Evolutionary conservation across 2,797 vertebrate genomes (phyloP).

Genomic region (Malacoctenus gilli): DNA sequence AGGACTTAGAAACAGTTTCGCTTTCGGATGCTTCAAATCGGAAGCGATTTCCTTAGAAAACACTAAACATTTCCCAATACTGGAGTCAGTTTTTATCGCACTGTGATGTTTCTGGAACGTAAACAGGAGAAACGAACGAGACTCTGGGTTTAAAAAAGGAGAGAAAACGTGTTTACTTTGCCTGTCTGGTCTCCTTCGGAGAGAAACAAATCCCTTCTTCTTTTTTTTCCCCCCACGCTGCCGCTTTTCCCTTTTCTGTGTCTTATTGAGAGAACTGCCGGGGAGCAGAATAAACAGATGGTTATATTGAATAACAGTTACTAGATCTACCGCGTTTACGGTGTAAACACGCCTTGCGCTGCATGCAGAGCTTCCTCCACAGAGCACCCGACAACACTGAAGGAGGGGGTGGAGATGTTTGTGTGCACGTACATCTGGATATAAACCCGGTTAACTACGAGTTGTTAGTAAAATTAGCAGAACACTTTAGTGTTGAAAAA

Average conservation of each 20-base stretch:
- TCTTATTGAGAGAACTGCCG: conserved; percentile 2
- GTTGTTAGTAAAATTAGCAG: conserved; percentile 57
- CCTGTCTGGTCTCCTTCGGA: no score
- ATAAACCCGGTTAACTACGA: conserved; percentile 41
- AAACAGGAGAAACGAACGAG: no score
- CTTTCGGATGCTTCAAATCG: no score
- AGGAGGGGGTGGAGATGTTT: conserved; percentile 25
- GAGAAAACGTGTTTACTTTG: no score
- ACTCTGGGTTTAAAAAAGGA: no score
- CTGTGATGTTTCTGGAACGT: no score
- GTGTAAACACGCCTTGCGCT: conserved; percentile 49
- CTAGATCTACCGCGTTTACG: conserved; percentile 45
- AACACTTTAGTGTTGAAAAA: conserved; percentile 62
- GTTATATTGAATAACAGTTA: conserved; percentile 47
- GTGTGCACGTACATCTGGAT: conserved; percentile 36
- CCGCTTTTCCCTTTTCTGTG: conserved; percentile 3
- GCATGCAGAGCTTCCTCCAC: conserved; percentile 62
- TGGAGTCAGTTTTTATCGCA: no score
- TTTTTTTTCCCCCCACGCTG: conserved; percentile 22
- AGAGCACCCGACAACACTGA: conserved; percentile 46
- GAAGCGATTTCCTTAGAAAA: no score
- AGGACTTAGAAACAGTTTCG: no score
- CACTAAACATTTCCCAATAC: no score
- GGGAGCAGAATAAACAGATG: conserved; percentile 33
- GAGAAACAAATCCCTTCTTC: no score